A percentile compares a stretch with the other conserved stretches of the same genome.
Conservation (phyloP, 2,797 vertebrate species). For the Eupleurogrammus muticus region DNA sequence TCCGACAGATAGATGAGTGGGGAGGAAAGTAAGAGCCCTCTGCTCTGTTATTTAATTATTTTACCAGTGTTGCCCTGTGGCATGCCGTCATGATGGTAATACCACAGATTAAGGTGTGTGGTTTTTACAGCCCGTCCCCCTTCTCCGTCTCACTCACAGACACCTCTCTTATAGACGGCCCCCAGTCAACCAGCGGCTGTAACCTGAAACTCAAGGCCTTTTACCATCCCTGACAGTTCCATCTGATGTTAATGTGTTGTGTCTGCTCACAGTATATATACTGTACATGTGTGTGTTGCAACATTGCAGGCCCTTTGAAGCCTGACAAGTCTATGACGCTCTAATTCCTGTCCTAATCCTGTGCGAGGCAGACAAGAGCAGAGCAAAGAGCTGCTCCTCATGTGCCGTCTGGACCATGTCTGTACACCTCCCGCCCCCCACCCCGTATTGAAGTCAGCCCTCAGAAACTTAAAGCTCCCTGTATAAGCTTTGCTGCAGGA, state of each 20-base stretch:
- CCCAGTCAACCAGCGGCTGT: conserved; percentile 64
- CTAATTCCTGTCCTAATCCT: conserved; percentile 80
- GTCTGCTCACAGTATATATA: conserved; percentile 66
- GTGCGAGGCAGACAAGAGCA: conserved; percentile 64
- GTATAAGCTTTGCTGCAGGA: conserved; percentile 63
- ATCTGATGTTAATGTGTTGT: conserved; percentile 77
- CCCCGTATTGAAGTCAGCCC: conserved; percentile 31
- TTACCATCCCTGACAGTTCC: conserved; percentile 60
- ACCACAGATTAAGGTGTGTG: conserved; percentile 84
- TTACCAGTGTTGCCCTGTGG: conserved; percentile 78
- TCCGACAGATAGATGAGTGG: conserved; percentile 26
- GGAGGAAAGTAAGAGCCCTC: conserved; percentile 48
- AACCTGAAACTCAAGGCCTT: conserved; percentile 67
- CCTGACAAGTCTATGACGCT: conserved; percentile 65
- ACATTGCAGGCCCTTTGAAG: conserved; percentile 68
- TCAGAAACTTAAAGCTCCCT: conserved; percentile 58
- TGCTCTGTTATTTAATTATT: conserved; percentile 81
- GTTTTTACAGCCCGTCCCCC: conserved; percentile 74
- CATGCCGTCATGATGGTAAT: conserved; percentile 75
- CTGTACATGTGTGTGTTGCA: conserved; percentile 65
- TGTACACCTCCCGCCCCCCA: conserved; percentile 45
- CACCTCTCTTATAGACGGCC: conserved; percentile 64
- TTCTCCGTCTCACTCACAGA: conserved; percentile 55
- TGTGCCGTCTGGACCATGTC: conserved; percentile 73
- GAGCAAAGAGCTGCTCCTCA: conserved; percentile 60